Evolutionary conservation across 2,797 vertebrate species (phyloP).

Genomic region (Darevskia mixta): DNA sequence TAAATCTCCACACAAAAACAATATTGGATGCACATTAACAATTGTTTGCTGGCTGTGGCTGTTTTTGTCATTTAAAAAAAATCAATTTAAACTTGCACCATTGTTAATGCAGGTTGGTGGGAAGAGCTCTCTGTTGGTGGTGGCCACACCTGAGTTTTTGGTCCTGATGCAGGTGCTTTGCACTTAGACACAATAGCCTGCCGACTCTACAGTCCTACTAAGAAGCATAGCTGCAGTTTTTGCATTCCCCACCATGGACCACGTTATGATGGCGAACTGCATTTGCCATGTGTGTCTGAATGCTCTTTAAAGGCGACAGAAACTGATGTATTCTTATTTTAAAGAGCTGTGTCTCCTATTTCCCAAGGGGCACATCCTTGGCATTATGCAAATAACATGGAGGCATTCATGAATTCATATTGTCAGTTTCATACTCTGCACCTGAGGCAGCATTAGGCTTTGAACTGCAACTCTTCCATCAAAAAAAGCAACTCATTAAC

Average conservation of each 20-base stretch:
- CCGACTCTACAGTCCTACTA: conserved; percentile 13
- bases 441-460: conserved; percentile 37
- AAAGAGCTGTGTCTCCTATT: conserved; percentile 25
- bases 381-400: conserved; percentile 38
- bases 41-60: not conserved
- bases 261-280: not conserved
- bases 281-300: conserved; percentile 6
- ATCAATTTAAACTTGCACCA: not conserved
- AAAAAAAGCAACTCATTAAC: conserved; percentile 34
- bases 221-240: not conserved
- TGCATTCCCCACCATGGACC: not conserved
- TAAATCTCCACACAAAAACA: not conserved
- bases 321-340: conserved; percentile 14
- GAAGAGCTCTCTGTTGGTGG: not conserved
- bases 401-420: conserved; percentile 43
- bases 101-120: not conserved
- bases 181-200: conserved; percentile 21
- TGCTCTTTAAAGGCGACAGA: conserved; percentile 14
- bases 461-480: conserved; percentile 47
- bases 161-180: not conserved
- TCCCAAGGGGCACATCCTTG: conserved; percentile 24
- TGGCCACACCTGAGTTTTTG: not conserved
- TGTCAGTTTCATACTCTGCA: conserved; percentile 33
- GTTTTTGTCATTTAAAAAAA: not conserved
- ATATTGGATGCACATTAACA: not conserved